phyloP scores from a whole-genome alignment of 2,113 vertebrate genomes.

The Coturnix japonica region DNA sequence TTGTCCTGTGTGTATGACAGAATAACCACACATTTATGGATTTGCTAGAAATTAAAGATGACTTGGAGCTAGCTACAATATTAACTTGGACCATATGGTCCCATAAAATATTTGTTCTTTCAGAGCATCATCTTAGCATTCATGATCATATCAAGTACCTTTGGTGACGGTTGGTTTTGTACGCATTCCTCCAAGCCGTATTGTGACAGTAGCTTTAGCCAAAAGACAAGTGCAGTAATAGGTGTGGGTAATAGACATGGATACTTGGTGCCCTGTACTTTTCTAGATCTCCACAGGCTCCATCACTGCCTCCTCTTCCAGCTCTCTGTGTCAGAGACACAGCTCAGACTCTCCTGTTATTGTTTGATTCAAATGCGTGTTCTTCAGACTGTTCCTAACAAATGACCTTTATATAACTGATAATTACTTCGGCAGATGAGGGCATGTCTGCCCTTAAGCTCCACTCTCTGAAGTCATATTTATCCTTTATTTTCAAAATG shows the following conservation, averaged over 20 bases:
- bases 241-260: not conserved
- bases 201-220: not conserved
- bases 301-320: not conserved
- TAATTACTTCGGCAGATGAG: not conserved
- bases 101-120: not conserved
- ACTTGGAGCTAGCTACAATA: not conserved
- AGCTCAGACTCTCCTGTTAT: not conserved
- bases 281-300: not conserved
- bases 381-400: not conserved
- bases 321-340: not conserved
- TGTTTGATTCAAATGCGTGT: not conserved
- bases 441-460: not conserved
- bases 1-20: not conserved
- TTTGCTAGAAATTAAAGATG: not conserved
- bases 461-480: not conserved
- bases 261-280: not conserved
- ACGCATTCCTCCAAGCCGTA: not conserved
- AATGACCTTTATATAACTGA: not conserved
- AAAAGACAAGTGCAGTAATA: not conserved
- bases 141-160: accelerated
- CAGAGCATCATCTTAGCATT: not conserved
- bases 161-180: not conserved
- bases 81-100: accelerated
- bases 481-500: not conserved
- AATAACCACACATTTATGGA: accelerated